A percentile compares a stretch with the other conserved stretches of the same genome.
These are phyloP conservation scores for Leptarthrus brevirostris DNA, from an alignment of 2,888 invertebrate species.

Conservation along the genomic window DNA sequence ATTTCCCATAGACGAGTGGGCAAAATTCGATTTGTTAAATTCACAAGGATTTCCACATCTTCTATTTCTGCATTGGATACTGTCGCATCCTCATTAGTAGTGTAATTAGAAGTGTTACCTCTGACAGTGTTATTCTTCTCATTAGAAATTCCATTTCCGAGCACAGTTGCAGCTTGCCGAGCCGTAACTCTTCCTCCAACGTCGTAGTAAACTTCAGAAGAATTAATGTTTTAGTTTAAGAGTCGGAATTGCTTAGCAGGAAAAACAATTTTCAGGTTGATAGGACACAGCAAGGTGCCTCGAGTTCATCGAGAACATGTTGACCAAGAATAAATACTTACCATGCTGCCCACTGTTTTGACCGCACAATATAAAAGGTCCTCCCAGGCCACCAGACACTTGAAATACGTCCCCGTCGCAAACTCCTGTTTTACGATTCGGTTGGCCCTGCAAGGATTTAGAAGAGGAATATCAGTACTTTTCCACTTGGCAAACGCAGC, in stretches of 20 bases:
- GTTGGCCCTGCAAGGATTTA: slow-evolving; percentile 75
- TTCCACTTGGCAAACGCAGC: neutral
- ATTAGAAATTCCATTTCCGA: neutral
- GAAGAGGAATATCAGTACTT: slow-evolving; percentile 19
- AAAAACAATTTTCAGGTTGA: neutral
- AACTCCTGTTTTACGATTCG: slow-evolving; percentile 80
- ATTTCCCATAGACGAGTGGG: slow-evolving; percentile 83
- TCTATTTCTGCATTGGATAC: slow-evolving; percentile 46
- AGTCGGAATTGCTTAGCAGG: neutral
- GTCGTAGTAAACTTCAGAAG: slow-evolving; percentile 64
- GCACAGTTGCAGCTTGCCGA: slow-evolving; percentile 57
- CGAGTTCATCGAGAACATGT: no score
- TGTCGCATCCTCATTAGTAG: slow-evolving; percentile 48
- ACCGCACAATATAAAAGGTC: slow-evolving; percentile 78
- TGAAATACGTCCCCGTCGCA: slow-evolving; percentile 81
- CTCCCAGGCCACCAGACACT: slow-evolving; percentile 70
- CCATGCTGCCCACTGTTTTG: slow-evolving; percentile 87
- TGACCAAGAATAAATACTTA: no score
- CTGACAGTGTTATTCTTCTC: neutral
- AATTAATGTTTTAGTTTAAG: slow-evolving; percentile 16
- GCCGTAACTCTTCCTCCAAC: slow-evolving; percentile 59
- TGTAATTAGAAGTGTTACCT: neutral
- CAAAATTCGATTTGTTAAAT: slow-evolving; percentile 73
- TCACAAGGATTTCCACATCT: slow-evolving; percentile 65
- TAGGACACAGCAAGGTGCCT: neutral